Evolutionary conservation across 2,888 invertebrate genomes (phyloP), one percentile per base, ranked within the genome.

Genomic region (Mycalesis mineus): DNA sequence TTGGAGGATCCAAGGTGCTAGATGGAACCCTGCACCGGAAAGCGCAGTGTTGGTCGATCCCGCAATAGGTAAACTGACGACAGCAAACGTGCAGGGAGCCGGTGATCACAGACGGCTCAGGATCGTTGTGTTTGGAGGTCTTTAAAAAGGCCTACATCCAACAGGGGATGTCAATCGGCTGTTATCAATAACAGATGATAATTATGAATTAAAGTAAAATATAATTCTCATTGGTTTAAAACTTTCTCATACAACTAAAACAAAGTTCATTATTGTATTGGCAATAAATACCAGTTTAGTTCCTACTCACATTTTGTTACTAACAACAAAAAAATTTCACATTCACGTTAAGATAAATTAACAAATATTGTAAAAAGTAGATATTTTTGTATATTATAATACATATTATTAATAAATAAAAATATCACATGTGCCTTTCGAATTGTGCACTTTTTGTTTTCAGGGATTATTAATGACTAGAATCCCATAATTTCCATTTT

Each of bases 391-490:
- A 40, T 15, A 13, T 15, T 15, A 40, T 14, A 40, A 17, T 49
- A 37, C 36, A 33, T 37, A 49, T 22, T 49, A 22, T 49, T 4
- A 37, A 49, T 65, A 68, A 71, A 65, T 62, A 62, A 62, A 63
- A 62, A 69, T 72, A 72, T 72, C 70, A 71, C 70, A 71, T 67
- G 69, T 70, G 70, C 70, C 8, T 47, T 15, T 45, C 8, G 9
- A 45, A 45, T 31, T 2, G 45, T 45, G 45, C 45, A 45, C 68
- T 65, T 53, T 49, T 44, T 13, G 7, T 45, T 55, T 47, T 48
- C n/a, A 62, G 61, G 57, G 36, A 59, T 53, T 40, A 58, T 49
- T 22, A 36, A 37, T 31, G 55, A 55, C 55, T 55, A 55, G 55
- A 47, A 55, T 31, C 47, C 55, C 45, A 15, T 40, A 8, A 8